Evolutionary conservation across 2,888 invertebrate species (phyloP).

Genomic region (Mythimna pallens): DNA sequence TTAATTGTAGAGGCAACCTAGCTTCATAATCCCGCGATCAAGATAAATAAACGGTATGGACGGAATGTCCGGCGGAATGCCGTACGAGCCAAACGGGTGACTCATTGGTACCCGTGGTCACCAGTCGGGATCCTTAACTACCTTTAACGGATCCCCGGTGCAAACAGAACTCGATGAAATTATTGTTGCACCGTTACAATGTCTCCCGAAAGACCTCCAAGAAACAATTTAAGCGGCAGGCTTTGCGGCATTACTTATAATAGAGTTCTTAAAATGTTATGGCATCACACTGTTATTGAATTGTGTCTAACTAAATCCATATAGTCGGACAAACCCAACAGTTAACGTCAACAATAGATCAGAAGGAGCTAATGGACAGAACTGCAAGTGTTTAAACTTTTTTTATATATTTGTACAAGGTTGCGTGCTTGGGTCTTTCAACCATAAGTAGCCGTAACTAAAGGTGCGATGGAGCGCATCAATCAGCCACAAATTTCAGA

Average conservation of each 20-base stretch:
- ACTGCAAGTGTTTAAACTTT: constrained; percentile 31
- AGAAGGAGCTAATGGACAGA: constrained; percentile 18
- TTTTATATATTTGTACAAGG: constrained; percentile 44
- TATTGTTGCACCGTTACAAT: constrained; percentile 67
- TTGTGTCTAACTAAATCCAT: constrained; percentile 59
- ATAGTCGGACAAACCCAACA: constrained; percentile 46
- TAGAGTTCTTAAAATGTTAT: constrained; percentile 66
- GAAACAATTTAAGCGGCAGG: constrained; percentile 50
- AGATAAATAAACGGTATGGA: constrained; percentile 74
- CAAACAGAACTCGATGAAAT: constrained; percentile 70
- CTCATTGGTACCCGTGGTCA: constrained; percentile 77
- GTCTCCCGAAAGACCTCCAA: constrained; percentile 57
- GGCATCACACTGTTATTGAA: constrained; percentile 65
- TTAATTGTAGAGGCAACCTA: constrained; percentile 64
- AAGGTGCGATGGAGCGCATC: constrained; percentile 58
- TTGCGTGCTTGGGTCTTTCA: constrained; percentile 48
- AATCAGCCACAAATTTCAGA: constrained; percentile 51
- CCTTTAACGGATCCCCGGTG: constrained; percentile 73
- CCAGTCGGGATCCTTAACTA: constrained; percentile 72
- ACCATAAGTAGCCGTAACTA: constrained; percentile 57
- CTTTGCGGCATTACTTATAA: constrained; percentile 68
- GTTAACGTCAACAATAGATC: constrained; percentile 64
- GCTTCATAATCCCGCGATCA: constrained; percentile 71
- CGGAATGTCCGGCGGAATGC: constrained; percentile 84
- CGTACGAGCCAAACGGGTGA: constrained; percentile 78